These are phyloP conservation scores for Epinotia ramella DNA, from an alignment of 2,888 invertebrate species.

Conservation along the genomic window DNA sequence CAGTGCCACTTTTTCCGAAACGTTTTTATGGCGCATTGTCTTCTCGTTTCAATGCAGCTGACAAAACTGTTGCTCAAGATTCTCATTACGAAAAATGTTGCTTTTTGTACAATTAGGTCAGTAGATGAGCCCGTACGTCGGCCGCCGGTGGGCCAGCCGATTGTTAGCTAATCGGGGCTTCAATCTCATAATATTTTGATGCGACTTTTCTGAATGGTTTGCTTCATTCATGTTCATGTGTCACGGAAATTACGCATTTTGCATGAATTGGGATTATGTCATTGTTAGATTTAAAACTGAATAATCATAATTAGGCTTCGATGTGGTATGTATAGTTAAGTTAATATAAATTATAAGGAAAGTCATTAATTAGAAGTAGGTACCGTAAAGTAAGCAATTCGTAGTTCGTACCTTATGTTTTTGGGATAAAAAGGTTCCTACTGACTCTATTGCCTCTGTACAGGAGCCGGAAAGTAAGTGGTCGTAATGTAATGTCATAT, in stretches of 20 bases:
- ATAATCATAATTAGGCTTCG: not conserved
- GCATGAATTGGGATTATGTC: conserved; percentile 16
- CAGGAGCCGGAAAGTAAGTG: no score
- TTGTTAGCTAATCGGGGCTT: conserved; percentile 39
- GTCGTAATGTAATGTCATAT: no score
- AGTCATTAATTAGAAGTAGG: no score
- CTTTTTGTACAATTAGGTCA: conserved; percentile 52
- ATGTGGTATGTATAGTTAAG: not conserved
- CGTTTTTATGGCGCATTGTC: conserved; percentile 78
- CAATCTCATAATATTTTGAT: conserved; percentile 27
- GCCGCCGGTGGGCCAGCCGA: conserved; percentile 14
- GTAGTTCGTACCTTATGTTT: no score
- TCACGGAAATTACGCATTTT: conserved; percentile 21
- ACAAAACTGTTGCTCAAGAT: conserved; percentile 67
- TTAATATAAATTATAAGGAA: not conserved
- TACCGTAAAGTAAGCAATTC: no score
- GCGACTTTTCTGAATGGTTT: conserved; percentile 28
- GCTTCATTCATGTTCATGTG: conserved; percentile 16
- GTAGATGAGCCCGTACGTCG: conserved; percentile 39
- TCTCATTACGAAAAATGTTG: conserved; percentile 65
- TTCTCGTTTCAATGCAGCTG: conserved; percentile 53
- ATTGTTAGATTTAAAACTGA: not conserved
- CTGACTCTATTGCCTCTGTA: no score
- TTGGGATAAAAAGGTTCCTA: no score
- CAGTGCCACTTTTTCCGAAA: conserved; percentile 69